These are phyloP conservation scores for Diarsia dahlii DNA, from an alignment of 2,888 invertebrate genomes.

Conservation along the genomic window DNA sequence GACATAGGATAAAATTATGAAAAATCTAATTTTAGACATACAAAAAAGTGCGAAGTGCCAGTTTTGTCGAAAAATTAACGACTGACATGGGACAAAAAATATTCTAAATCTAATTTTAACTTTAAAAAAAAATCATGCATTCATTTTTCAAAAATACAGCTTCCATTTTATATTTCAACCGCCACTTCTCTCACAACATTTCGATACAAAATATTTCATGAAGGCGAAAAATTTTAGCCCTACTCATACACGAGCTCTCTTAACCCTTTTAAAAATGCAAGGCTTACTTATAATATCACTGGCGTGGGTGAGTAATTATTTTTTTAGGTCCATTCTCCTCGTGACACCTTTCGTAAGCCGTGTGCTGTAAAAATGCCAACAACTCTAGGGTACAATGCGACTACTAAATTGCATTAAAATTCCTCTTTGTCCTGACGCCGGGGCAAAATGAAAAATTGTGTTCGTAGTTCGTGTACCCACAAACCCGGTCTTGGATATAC, in stretches of 20 bases:
- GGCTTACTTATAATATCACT: conserved; percentile 55
- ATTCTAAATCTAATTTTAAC: background rate
- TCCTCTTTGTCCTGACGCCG: conserved; percentile 75
- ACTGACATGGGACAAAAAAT: conserved; percentile 3
- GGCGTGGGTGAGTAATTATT: conserved; percentile 66
- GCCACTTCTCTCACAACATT: conserved; percentile 23
- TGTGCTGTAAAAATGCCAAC: conserved; percentile 72
- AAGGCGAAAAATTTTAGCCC: conserved; percentile 9
- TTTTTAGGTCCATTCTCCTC: conserved; percentile 68
- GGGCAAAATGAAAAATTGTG: conserved; percentile 78
- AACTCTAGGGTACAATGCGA: conserved; percentile 70
- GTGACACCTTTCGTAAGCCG: conserved; percentile 73
- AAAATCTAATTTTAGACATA: background rate
- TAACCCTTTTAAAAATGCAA: conserved; percentile 56
- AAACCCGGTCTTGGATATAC: conserved; percentile 60
- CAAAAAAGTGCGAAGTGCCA: background rate
- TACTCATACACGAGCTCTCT: conserved; percentile 20
- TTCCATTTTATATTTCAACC: conserved; percentile 18
- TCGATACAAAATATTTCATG: conserved; percentile 46
- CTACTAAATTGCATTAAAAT: conserved; percentile 84
- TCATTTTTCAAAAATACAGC: background rate
- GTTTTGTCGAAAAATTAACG: background rate
- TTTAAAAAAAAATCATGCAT: background rate
- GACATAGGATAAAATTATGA: background rate
- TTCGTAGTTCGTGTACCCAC: conserved; percentile 64